Base-by-base conservation (phyloP, 2,113 vertebrate species). In the Rafetus swinhoei region DNA sequence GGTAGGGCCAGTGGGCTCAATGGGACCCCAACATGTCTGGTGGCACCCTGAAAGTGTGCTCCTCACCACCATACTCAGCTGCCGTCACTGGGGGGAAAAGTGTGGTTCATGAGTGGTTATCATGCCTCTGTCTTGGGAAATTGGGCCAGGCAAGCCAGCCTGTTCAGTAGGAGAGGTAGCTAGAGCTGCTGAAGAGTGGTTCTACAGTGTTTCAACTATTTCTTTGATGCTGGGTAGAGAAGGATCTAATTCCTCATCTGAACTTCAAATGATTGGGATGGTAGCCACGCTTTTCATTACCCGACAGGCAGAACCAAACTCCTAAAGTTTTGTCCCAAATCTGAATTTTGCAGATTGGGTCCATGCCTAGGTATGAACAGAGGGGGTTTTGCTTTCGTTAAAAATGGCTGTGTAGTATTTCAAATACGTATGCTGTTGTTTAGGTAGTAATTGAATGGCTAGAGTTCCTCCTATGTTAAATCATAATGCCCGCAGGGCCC, bases 1-100 rank as follows among this genome's bases (percentile, higher is more conserved):
- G 39, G 39, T 45, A 45, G 39, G 39, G 39, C 39, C 39, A 45
- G 39, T n/a, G n/a, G n/a, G n/a, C n/a, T n/a, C n/a, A n/a, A n/a
- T 45, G 39, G 39, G 39, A 45, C 39, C 39, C 39, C 39, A 45
- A 45, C 39, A 45, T 45, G 39, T 45, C 39, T 45, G 39, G 39
- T 45, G 39, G 39, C 39, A 45, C 39, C 39, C 39, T 45, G 39
- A 45, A 45, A 45, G 39, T 45, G 39, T 45, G 39, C 39, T 45
- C 39, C 39, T 45, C 39, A 45, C 39, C 39, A 45, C 39, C 39
- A 45, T 45, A 21, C 19, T 39, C 9, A 0, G 0, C 5, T 76
- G 15, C 94, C 83, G 82, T 1, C 3, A 93, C 27, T 19, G 8
- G 32, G 69, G 69, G 69, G 39, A 22, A 39, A 35, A 74, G 69